These are phyloP conservation scores for Cynopterus brachyotis DNA, from an alignment of 2,113 vertebrate genomes.

Conservation along the genomic window DNA sequence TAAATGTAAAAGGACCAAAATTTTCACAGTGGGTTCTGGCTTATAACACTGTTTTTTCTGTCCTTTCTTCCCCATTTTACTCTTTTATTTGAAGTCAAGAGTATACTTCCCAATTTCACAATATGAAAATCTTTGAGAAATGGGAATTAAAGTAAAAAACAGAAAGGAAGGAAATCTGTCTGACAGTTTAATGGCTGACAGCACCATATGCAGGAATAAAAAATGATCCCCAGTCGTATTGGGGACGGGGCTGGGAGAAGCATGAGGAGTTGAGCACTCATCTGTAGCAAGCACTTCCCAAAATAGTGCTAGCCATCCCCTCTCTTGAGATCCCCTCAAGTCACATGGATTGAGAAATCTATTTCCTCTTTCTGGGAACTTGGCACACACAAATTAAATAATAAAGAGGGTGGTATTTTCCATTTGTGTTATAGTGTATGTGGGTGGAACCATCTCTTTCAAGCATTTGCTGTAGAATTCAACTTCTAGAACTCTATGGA, in stretches of 20 bases:
- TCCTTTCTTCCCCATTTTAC: not conserved
- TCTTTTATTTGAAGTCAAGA: not conserved
- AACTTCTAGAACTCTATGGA: not conserved
- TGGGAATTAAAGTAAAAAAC: not conserved
- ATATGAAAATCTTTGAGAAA: not conserved
- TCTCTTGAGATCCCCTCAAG: not conserved
- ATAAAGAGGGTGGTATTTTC: not conserved
- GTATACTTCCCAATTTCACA: not conserved
- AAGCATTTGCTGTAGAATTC: slow-evolving; percentile 52
- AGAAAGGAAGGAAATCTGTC: not conserved
- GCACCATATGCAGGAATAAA: not conserved
- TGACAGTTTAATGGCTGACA: not conserved
- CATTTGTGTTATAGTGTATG: not conserved
- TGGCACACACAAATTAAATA: not conserved
- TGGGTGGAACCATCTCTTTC: not conserved
- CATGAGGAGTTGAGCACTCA: not conserved
- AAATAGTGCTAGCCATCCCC: not conserved
- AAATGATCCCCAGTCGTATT: not conserved
- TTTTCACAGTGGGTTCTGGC: not conserved
- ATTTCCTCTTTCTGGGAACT: not conserved
- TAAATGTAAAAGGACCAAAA: not conserved
- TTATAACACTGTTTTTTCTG: not conserved
- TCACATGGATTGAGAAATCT: not conserved
- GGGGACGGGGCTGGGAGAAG: not conserved
- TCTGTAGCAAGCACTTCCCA: not conserved